Conservation (phyloP, 2,888 invertebrate genomes). For the Cryptus armator region DNA sequence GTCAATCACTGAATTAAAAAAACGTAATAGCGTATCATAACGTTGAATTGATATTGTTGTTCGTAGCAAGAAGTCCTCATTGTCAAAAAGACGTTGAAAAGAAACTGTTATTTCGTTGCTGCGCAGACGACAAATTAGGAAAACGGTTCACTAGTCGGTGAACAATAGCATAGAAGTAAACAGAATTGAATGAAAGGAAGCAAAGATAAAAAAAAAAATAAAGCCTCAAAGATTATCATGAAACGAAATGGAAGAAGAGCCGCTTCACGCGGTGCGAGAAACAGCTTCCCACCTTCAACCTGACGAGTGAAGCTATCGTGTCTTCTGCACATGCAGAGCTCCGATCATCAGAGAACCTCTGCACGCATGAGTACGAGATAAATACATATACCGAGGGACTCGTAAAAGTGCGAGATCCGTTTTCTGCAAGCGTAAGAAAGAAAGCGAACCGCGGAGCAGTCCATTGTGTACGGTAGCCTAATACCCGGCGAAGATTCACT, state of each 20-base stretch:
- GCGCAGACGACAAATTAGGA: background rate
- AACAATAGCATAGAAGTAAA: background rate
- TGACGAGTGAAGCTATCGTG: background rate
- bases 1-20: no score
- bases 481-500: conserved; percentile 63
- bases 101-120: background rate
- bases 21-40: no score
- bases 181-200: background rate
- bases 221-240: conserved; percentile 24
- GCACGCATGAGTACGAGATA: background rate
- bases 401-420: background rate
- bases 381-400: background rate
- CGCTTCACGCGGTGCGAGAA: conserved; percentile 20
- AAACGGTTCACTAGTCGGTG: background rate
- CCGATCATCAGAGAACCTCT: conserved; percentile 22
- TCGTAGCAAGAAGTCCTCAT: no score
- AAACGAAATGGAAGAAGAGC: conserved; percentile 48
- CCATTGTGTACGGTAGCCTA: conserved; percentile 42
- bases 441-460: conserved; percentile 2
- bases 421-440: background rate
- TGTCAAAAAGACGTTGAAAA: background rate
- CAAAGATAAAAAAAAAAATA: background rate
- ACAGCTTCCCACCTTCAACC: conserved; percentile 10
- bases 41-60: no score
- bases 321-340: background rate